A percentile compares a stretch with the other conserved stretches of the same genome.
Conservation (phyloP, 2,888 invertebrate genomes). For the Watsonalla binaria region DNA sequence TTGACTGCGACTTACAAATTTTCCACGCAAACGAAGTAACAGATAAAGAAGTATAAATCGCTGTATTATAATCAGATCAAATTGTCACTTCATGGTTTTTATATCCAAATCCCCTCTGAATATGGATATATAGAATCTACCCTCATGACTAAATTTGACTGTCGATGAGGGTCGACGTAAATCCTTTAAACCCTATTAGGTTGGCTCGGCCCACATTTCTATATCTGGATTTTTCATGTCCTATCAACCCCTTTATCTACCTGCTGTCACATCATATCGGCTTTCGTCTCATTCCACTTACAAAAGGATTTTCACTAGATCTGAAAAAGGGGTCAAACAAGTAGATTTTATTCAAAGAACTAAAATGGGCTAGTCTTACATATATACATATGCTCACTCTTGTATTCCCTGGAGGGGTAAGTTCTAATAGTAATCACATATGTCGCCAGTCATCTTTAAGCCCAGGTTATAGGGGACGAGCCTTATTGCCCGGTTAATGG, state of each 20-base stretch:
- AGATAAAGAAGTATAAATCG: no score
- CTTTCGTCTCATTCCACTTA: not conserved
- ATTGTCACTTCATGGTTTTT: no score
- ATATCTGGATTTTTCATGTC: not conserved
- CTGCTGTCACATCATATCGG: not conserved
- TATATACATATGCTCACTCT: no score
- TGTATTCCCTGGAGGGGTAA: no score
- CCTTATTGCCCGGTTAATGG: no score
- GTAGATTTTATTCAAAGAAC: not conserved
- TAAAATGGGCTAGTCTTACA: no score
- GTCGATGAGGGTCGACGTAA: not conserved
- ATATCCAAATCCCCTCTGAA: not conserved
- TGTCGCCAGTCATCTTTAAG: no score
- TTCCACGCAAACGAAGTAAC: no score
- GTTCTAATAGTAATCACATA: no score
- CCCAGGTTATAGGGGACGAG: no score
- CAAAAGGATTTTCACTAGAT: not conserved
- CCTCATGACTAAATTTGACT: not conserved
- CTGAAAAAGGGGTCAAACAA: not conserved
- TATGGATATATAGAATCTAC: not conserved
- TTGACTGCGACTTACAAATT: no score
- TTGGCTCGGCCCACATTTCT: not conserved
- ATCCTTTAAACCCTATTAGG: conserved; percentile 1
- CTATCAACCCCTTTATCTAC: conserved; percentile 1
- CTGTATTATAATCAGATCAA: no score